These are phyloP conservation scores for Nasonovia ribisnigri DNA, from an alignment of 2,888 invertebrate genomes.

Conservation along the genomic window DNA sequence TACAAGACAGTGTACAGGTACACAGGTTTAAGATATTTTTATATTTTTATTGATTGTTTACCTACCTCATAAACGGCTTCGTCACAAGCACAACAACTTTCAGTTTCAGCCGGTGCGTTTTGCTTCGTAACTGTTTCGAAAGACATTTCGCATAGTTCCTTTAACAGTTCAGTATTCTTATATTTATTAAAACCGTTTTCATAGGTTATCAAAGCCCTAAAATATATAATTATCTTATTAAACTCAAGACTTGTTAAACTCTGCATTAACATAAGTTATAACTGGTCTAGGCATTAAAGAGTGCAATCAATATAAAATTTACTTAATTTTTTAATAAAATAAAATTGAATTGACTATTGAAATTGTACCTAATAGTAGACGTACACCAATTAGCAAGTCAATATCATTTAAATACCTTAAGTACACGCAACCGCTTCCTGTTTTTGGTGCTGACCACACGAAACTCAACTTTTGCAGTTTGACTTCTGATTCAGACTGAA, in stretches of 20 bases:
- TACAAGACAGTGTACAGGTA: background rate
- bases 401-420: slow-evolving; percentile 74
- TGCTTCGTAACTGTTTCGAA: background rate
- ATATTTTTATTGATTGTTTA: background rate
- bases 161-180: background rate
- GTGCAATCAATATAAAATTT: background rate
- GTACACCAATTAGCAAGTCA: background rate
- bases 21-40: background rate
- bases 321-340: background rate
- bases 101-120: slow-evolving; percentile 69
- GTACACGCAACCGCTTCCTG: slow-evolving; percentile 87
- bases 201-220: slow-evolving; percentile 31
- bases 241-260: background rate
- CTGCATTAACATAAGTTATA: background rate
- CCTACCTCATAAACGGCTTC: slow-evolving; percentile 92
- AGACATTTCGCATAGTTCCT: slow-evolving; percentile 52
- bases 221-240: background rate
- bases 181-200: background rate
- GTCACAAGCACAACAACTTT: slow-evolving; percentile 91
- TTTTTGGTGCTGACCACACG: slow-evolving; percentile 90
- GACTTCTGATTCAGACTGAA: slow-evolving; percentile 84
- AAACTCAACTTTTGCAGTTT: slow-evolving; percentile 87
- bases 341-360: background rate
- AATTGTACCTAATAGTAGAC: background rate
- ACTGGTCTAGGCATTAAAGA: background rate